A percentile compares a stretch with the other conserved stretches of the same genome.
These are phyloP conservation scores for Apodemia zela DNA, from an alignment of 2,888 invertebrate species.

Conservation along the genomic window DNA sequence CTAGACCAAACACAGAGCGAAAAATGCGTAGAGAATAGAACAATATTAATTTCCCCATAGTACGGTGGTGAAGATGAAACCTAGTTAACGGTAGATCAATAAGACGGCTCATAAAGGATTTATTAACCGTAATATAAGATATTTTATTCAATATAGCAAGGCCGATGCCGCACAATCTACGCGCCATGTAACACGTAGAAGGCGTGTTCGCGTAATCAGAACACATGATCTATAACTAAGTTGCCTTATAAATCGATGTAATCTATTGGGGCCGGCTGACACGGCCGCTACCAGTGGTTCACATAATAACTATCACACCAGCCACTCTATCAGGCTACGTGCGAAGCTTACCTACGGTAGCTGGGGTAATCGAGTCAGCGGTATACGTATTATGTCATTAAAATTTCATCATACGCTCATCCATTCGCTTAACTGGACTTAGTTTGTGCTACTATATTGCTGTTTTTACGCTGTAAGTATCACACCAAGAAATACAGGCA, in stretches of 20 bases:
- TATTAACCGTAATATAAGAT: neutral
- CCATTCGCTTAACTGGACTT: slow-evolving; percentile 62
- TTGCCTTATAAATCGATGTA: slow-evolving; percentile 48
- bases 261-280: slow-evolving; percentile 18
- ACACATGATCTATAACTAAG: slow-evolving; percentile 32
- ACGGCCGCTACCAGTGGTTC: slow-evolving; percentile 15
- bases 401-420: slow-evolving; percentile 67
- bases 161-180: slow-evolving; percentile 6
- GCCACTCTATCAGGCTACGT: slow-evolving; percentile 38
- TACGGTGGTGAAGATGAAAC: too few species aligned
- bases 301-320: slow-evolving; percentile 40
- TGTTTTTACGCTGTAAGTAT: slow-evolving; percentile 30
- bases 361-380: slow-evolving; percentile 68
- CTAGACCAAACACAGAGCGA: too few species aligned
- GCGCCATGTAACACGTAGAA: slow-evolving; percentile 17
- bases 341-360: slow-evolving; percentile 59
- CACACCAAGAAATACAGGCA: neutral
- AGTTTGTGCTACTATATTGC: slow-evolving; percentile 37
- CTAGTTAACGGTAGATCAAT: too few species aligned
- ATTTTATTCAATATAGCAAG: slow-evolving; percentile 9
- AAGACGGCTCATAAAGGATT: neutral
- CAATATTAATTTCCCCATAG: too few species aligned
- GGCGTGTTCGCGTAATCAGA: slow-evolving; percentile 41
- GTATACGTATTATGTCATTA: slow-evolving; percentile 74
- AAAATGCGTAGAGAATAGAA: too few species aligned